phyloP scores from a whole-genome alignment of 2,113 vertebrate genomes.

The Xiphias gladius region DNA sequence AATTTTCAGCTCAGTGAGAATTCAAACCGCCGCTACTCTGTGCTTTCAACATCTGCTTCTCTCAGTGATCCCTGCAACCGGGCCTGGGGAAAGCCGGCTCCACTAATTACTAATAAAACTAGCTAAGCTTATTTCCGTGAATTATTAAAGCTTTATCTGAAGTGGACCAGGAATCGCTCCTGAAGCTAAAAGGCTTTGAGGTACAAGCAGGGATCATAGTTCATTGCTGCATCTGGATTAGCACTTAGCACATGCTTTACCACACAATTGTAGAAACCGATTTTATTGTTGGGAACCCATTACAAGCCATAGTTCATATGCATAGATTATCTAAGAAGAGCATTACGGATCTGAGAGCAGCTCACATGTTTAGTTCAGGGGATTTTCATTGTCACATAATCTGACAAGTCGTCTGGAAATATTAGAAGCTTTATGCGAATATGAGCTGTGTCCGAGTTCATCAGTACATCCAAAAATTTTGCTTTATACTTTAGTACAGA shows the following conservation, averaged over 20 bases:
- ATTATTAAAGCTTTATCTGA: slow-evolving; percentile 91
- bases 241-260: slow-evolving; percentile 38
- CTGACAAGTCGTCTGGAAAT: slow-evolving; percentile 26
- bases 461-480: background rate
- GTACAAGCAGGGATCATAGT: slow-evolving; percentile 75
- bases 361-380: slow-evolving; percentile 32
- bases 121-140: slow-evolving; percentile 91
- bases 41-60: slow-evolving; percentile 89
- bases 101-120: slow-evolving; percentile 94
- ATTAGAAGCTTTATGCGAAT: slow-evolving; percentile 27
- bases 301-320: slow-evolving; percentile 38
- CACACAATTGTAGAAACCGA: background rate
- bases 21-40: slow-evolving; percentile 85
- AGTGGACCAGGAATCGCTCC: slow-evolving; percentile 87
- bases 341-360: slow-evolving; percentile 10
- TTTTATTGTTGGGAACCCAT: slow-evolving; percentile 46
- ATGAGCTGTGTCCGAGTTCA: background rate
- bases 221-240: slow-evolving; percentile 65
- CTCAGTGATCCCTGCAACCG: slow-evolving; percentile 86
- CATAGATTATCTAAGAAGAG: slow-evolving; percentile 26
- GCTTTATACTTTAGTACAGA: background rate
- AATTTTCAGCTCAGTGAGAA: slow-evolving; percentile 78
- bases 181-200: slow-evolving; percentile 84
- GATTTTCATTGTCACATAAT: slow-evolving; percentile 50
- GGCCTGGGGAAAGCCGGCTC: slow-evolving; percentile 82